Evolutionary conservation across 1,140 invertebrate species (phyloP).

Genomic region (Rhyacophila brunnea): DNA sequence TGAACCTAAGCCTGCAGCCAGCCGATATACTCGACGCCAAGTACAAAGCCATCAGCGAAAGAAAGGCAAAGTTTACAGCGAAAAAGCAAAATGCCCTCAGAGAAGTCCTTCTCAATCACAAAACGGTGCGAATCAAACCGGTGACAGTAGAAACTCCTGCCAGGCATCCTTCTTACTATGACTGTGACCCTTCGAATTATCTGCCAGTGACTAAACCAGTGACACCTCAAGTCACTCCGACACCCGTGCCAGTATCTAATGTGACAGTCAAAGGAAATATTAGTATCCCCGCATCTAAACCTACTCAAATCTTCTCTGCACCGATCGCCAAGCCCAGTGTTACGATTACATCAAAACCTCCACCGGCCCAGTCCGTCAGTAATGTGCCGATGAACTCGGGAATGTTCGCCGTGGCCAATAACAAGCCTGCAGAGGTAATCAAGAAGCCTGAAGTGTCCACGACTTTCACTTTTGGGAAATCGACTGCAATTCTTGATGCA

Average conservation of each 20-base stretch:
- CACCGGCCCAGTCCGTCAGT: no score
- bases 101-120: slow-evolving; percentile 48
- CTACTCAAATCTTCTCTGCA: no score
- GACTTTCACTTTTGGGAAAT: no score
- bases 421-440: no score
- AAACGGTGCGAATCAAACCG: slow-evolving; percentile 49
- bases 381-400: no score
- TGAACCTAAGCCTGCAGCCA: slow-evolving; percentile 50
- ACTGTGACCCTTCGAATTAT: slow-evolving; percentile 16
- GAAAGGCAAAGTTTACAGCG: slow-evolving; percentile 36
- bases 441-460: no score
- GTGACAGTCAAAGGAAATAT: no score
- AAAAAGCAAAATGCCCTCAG: slow-evolving; percentile 47
- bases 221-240: not conserved
- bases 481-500: no score
- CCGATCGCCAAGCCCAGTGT: no score
- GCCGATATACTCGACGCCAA: slow-evolving; percentile 39
- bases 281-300: no score
- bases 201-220: not conserved
- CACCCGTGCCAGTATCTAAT: not conserved
- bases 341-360: no score
- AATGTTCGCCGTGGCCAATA: no score
- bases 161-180: slow-evolving; percentile 17
- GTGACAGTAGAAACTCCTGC: slow-evolving; percentile 43
- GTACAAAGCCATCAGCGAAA: slow-evolving; percentile 14